A percentile compares a stretch with the other conserved stretches of the same genome.
phyloP scores from a whole-genome alignment of 1,140 invertebrate species.

The Atta colombica region DNA sequence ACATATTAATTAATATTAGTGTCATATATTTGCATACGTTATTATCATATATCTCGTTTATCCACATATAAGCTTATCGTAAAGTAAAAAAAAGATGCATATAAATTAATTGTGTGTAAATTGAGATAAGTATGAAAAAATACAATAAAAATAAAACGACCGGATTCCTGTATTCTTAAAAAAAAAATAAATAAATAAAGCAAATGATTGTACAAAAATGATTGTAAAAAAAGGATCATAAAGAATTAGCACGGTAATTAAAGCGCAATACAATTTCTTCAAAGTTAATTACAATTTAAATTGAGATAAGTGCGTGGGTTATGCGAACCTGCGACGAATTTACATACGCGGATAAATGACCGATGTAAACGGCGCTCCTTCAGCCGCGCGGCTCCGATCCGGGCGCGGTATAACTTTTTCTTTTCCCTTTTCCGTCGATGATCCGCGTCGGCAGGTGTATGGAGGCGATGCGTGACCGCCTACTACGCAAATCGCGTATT shows the following conservation, averaged over 20 bases:
- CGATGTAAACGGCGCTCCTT: neutral
- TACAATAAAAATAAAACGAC: too few relatives aligned
- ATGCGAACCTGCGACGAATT: neutral
- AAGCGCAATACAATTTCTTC: too few relatives aligned
- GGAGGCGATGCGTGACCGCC: slow-evolving; percentile 13
- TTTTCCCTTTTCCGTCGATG: neutral
- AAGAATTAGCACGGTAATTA: too few relatives aligned
- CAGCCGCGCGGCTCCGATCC: neutral
- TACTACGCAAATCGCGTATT: slow-evolving; percentile 45
- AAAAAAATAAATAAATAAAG: too few relatives aligned
- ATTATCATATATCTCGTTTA: neutral
- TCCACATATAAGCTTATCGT: neutral
- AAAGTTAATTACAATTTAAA: too few relatives aligned
- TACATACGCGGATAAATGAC: slow-evolving; percentile 9
- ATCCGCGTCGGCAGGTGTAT: slow-evolving; percentile 33
- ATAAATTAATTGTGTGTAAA: neutral
- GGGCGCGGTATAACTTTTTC: neutral
- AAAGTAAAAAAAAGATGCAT: neutral
- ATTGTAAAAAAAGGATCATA: too few relatives aligned
- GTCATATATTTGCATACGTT: neutral
- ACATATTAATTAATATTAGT: neutral
- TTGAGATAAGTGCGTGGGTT: neutral
- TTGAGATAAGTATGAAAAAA: neutral
- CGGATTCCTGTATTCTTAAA: too few relatives aligned
- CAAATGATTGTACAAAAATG: too few relatives aligned